Conservation (phyloP, 2,888 invertebrate species). For the Notocelia uddmanniana region DNA sequence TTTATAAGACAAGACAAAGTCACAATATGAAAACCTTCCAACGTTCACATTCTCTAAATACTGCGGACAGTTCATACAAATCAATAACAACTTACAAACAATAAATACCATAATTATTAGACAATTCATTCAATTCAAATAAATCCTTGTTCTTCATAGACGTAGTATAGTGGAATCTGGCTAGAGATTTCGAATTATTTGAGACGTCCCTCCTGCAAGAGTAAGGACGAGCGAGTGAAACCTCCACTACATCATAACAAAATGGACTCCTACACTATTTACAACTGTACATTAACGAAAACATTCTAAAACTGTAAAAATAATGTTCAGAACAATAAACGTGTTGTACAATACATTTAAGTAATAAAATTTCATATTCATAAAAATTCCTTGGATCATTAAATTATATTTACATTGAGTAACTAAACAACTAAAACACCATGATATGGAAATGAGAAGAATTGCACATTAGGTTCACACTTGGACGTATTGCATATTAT, state of each 20-base stretch:
- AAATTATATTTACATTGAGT: constrained; percentile 82
- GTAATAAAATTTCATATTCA: constrained; percentile 75
- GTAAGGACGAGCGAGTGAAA: constrained; percentile 6
- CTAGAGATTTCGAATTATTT: constrained; percentile 34
- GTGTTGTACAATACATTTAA: constrained; percentile 62
- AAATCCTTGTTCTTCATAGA: constrained; percentile 68
- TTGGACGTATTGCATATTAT: constrained; percentile 79
- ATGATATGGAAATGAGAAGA: constrained; percentile 83
- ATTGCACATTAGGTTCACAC: constrained; percentile 82
- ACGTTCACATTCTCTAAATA: constrained; percentile 79
- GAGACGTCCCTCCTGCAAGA: neutral
- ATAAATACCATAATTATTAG: constrained; percentile 81
- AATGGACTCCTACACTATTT: constrained; percentile 75
- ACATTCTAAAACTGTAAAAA: constrained; percentile 77
- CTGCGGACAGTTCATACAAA: constrained; percentile 77
- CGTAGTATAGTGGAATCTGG: constrained; percentile 60
- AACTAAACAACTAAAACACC: constrained; percentile 81
- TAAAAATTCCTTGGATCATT: constrained; percentile 69
- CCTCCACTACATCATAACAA: constrained; percentile 58
- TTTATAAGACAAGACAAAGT: constrained; percentile 83
- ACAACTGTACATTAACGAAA: constrained; percentile 84
- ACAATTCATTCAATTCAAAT: constrained; percentile 81
- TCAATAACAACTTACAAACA: constrained; percentile 81
- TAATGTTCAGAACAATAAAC: constrained; percentile 81
- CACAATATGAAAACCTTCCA: constrained; percentile 81